phyloP scores from a whole-genome alignment of 2,888 invertebrate genomes.

The Masnerella sp. region DNA sequence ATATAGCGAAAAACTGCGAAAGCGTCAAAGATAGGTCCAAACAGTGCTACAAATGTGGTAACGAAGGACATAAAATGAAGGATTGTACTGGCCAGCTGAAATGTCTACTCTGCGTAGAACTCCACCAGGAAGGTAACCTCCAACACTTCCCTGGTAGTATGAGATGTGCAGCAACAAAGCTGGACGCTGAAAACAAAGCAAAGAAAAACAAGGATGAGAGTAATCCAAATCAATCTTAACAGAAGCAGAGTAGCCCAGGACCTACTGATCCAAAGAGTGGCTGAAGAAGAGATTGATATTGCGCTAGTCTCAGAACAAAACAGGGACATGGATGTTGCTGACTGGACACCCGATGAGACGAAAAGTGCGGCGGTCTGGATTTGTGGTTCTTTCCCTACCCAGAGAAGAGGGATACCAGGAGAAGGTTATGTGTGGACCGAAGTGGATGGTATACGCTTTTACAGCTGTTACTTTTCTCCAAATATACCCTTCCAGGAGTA shows the following conservation, averaged over 20 bases:
- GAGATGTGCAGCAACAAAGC: neutral
- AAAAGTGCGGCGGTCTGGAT: neutral
- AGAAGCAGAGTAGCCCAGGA: conserved; percentile 43
- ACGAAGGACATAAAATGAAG: neutral
- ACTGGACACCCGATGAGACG: neutral
- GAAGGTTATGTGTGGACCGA: neutral
- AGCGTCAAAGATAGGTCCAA: neutral
- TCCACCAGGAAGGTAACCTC: neutral
- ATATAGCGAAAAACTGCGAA: conserved; percentile 36
- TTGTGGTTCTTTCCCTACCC: neutral
- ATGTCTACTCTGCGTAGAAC: neutral
- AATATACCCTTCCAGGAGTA: neutral
- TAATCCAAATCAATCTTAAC: conserved; percentile 1
- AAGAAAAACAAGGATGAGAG: neutral
- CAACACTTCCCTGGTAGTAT: neutral
- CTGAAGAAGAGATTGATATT: conserved; percentile 35
- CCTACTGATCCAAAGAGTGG: conserved; percentile 47
- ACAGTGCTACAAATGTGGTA: neutral
- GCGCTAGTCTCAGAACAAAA: conserved; percentile 50
- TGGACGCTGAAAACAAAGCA: neutral
- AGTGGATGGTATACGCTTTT: neutral
- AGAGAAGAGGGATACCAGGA: neutral
- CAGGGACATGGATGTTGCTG: conserved; percentile 11
- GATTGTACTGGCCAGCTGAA: neutral
- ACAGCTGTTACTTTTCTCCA: neutral